Evolutionary conservation across 2,888 invertebrate genomes (phyloP).

Genomic region (Cryptocephalus primarius): DNA sequence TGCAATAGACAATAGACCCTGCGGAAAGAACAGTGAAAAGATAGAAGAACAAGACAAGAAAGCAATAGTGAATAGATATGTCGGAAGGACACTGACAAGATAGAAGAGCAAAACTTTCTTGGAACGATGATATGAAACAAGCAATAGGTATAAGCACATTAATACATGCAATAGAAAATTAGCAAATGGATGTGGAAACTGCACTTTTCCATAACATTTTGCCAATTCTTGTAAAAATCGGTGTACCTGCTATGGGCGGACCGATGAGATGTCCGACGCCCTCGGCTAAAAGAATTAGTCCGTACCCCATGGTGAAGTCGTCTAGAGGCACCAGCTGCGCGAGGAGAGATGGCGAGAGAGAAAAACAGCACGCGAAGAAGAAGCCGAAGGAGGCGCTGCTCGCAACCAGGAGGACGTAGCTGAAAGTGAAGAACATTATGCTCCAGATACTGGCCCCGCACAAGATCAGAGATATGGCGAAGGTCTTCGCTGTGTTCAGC

Average conservation of each 20-base stretch:
- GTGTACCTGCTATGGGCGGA: constrained; percentile 76
- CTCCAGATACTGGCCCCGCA: constrained; percentile 53
- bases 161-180: too few relatives aligned
- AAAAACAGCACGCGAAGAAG: constrained; percentile 84
- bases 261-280: constrained; percentile 88
- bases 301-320: constrained; percentile 87
- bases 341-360: constrained; percentile 81
- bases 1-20: too few relatives aligned
- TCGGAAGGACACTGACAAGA: too few relatives aligned
- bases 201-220: too few relatives aligned
- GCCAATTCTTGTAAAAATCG: too few relatives aligned
- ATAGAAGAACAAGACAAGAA: too few relatives aligned
- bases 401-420: constrained; percentile 31
- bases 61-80: too few relatives aligned
- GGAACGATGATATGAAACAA: too few relatives aligned
- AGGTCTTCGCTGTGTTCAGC: constrained; percentile 70
- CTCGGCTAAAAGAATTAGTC: constrained; percentile 77
- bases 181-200: too few relatives aligned
- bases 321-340: constrained; percentile 83
- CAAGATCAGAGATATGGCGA: constrained; percentile 63
- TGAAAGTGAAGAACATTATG: constrained; percentile 39
- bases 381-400: constrained; percentile 65
- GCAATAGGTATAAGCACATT: too few relatives aligned
- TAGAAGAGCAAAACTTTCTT: too few relatives aligned
- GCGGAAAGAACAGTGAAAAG: too few relatives aligned